phyloP scores from a whole-genome alignment of 2,797 vertebrate genomes.

The Tokudaia tokunoshimensis region DNA sequence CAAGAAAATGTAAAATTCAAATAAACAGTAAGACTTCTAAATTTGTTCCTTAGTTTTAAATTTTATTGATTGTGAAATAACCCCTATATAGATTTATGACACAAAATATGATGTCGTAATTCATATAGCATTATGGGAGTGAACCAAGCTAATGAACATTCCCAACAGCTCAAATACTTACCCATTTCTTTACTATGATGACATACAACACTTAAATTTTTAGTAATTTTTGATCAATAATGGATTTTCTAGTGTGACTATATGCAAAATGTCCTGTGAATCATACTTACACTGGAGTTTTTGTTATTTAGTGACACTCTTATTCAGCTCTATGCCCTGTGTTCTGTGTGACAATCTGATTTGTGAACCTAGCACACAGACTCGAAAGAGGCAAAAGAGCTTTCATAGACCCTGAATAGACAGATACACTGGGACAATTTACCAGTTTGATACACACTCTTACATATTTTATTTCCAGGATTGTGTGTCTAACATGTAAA shows the following conservation, averaged over 20 bases:
- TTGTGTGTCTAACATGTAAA: neutral
- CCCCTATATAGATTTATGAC: neutral
- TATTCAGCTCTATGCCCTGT: neutral
- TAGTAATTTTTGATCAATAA: neutral
- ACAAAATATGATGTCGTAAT: neutral
- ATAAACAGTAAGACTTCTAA: slow-evolving; percentile 20
- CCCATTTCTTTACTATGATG: neutral
- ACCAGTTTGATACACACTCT: neutral
- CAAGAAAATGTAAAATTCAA: slow-evolving; percentile 36
- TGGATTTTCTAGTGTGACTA: slow-evolving; percentile 9
- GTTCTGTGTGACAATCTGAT: slow-evolving; percentile 20
- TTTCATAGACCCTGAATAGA: neutral
- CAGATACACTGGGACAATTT: neutral
- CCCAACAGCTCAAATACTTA: neutral
- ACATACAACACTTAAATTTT: neutral
- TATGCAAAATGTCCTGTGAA: slow-evolving; percentile 23
- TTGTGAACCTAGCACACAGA: slow-evolving; percentile 12
- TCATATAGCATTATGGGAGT: neutral
- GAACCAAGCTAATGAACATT: neutral
- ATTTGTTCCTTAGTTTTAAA: neutral
- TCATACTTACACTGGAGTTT: neutral
- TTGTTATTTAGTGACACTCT: slow-evolving; percentile 50
- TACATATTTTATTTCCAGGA: neutral
- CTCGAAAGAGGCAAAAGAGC: neutral
- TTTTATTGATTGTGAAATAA: neutral